Evolutionary conservation across 2,888 invertebrate species (phyloP).

Genomic region (Zaprionus lineosus): DNA sequence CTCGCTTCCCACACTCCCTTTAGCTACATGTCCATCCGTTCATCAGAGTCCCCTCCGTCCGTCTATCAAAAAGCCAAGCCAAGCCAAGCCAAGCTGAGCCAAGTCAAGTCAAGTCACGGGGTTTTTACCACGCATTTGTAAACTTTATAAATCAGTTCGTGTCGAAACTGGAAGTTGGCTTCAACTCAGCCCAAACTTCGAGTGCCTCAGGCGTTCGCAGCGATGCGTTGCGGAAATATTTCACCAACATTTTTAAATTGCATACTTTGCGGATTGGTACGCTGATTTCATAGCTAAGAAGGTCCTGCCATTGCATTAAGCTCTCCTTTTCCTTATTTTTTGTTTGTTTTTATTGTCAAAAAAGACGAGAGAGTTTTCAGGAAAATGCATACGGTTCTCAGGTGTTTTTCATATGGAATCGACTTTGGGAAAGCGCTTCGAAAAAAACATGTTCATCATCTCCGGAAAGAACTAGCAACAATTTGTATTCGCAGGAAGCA

Average conservation of each 20-base stretch:
- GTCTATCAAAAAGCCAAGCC: background rate
- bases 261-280: slow-evolving; percentile 69
- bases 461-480: too few species aligned
- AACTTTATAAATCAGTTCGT: slow-evolving; percentile 77
- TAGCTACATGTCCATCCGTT: slow-evolving; percentile 4
- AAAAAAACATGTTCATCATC: too few species aligned
- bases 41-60: slow-evolving; percentile 35
- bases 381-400: too few species aligned
- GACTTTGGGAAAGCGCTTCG: too few species aligned
- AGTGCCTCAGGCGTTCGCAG: slow-evolving; percentile 36
- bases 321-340: background rate
- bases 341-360: too few species aligned
- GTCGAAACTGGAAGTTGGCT: slow-evolving; percentile 64
- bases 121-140: slow-evolving; percentile 77
- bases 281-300: slow-evolving; percentile 71
- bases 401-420: too few species aligned
- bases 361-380: too few species aligned
- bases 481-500: too few species aligned
- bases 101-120: slow-evolving; percentile 71
- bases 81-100: slow-evolving; percentile 10
- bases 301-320: slow-evolving; percentile 42
- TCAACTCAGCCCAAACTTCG: slow-evolving; percentile 21
- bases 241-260: slow-evolving; percentile 60
- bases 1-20: background rate
- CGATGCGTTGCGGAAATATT: slow-evolving; percentile 57